Base-by-base conservation (phyloP, 2,797 vertebrate genomes). In the Epinephelus malabaricus region DNA sequence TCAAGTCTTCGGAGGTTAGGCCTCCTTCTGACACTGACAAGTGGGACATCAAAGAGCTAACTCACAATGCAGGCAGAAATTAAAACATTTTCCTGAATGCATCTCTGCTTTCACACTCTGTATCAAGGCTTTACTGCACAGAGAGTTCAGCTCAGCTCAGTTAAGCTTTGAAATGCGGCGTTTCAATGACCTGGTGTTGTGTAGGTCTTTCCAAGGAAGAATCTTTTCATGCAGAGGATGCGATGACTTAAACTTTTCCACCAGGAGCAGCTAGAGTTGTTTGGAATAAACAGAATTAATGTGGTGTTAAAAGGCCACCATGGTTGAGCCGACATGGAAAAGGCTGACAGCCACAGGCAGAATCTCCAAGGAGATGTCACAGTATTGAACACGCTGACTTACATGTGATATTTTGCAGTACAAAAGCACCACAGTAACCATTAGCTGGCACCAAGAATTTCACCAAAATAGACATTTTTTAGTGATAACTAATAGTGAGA, bases 161-260 rank as follows among this genome's bases (percentile, higher is more conserved):
- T 45, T 47, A 62, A 17, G 53, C 50, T 70, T 74, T 30, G 47
- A 53, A 66, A 69, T 2, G 2, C 34, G 49, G 38, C 6, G 19
- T 27, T 60, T 43, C 46, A 70, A 63, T 27, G 51, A 62, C 14
- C 17, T 7, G 6, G 54, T 3, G 46, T 49, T 69, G 19, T 64
- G 66, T 27, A 45, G 43, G 46, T 60, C 30, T 77, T 82, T 75
- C 43, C 63, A 70, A 62, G 59, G 53, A 69, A 46, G 5, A 80
- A 17, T 47, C 43, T 43, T 77, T 56, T 76, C 60, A 75, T 3
- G 5, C 49, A 40, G 59, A 63, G 68, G 76, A 77, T 54, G 59
- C 9, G 5, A 53, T 65, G 67, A 70, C 38, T 62, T 91, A 59
- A 30, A 53, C 67, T 76, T 83, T 84, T 85, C 53, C 79, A 79